Percentiles rank a stretch among this genome's conserved stretches.
phyloP scores from a whole-genome alignment of 2,888 invertebrate species.

The Limnephilus auricula region DNA sequence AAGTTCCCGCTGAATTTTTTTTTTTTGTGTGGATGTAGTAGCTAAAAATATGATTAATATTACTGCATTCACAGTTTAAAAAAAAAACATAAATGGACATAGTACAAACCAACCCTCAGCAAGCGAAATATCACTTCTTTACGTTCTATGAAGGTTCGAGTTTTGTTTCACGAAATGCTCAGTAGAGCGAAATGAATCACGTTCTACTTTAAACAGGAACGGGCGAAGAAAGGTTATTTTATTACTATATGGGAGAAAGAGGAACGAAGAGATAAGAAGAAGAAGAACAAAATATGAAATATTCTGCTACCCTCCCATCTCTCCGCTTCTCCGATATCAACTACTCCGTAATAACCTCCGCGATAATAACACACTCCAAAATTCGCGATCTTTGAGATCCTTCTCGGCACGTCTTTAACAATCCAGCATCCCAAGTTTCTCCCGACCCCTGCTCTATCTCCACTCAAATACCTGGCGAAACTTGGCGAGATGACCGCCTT shows the following conservation, averaged over 20 bases:
- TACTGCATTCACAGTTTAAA: too few relatives aligned
- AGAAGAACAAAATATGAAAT: background rate
- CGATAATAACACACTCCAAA: conserved; percentile 49
- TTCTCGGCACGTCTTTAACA: conserved; percentile 35
- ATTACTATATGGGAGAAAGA: background rate
- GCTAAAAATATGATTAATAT: too few relatives aligned
- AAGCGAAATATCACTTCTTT: too few relatives aligned
- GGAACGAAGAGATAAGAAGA: background rate
- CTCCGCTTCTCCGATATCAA: background rate
- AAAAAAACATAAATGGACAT: too few relatives aligned
- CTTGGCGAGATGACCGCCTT: background rate
- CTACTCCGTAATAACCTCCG: conserved; percentile 17
- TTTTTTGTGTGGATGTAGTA: too few relatives aligned
- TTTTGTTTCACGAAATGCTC: background rate
- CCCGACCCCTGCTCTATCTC: background rate
- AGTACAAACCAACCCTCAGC: too few relatives aligned
- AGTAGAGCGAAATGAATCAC: background rate
- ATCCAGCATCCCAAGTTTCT: conserved; percentile 14
- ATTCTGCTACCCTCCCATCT: background rate
- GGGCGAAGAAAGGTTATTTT: background rate
- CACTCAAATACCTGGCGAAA: conserved; percentile 1
- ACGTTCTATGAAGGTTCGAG: background rate
- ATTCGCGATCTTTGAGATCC: conserved; percentile 42
- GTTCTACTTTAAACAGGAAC: background rate
- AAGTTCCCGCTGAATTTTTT: too few relatives aligned